Percentiles rank a stretch among this genome's conserved stretches.
These are phyloP conservation scores for Glaucomys volans DNA, from an alignment of 2,113 vertebrate species.

Conservation along the genomic window DNA sequence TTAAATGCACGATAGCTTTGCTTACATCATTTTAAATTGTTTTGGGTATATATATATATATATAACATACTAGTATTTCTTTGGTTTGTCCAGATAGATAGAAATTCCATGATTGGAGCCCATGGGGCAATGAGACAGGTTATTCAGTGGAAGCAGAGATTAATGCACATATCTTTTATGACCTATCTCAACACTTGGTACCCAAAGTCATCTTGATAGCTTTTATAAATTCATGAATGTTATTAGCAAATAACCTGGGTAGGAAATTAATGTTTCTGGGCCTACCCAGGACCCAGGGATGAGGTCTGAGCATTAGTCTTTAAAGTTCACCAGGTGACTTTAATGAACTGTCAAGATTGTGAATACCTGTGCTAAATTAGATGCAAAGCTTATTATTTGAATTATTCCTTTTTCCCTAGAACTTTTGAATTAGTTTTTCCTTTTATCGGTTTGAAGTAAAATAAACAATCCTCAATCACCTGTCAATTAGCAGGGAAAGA, in stretches of 20 bases:
- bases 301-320: background rate
- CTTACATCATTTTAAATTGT: background rate
- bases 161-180: background rate
- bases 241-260: conserved; percentile 3
- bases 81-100: background rate
- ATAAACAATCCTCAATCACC: background rate
- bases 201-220: background rate
- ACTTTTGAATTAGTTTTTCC: background rate
- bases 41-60: background rate
- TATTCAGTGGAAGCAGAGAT: background rate
- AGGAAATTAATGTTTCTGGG: background rate
- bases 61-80: background rate
- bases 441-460: background rate
- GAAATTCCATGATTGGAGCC: background rate
- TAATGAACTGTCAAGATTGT: background rate
- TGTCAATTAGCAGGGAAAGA: background rate
- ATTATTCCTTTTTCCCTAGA: background rate
- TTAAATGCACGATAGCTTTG: background rate
- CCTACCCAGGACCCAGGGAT: background rate
- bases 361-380: background rate
- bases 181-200: background rate
- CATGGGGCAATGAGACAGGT: background rate
- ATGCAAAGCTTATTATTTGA: background rate
- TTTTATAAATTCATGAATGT: conserved; percentile 9
- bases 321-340: background rate